These are phyloP conservation scores for Ectropis grisescens DNA, from an alignment of 1,140 invertebrate genomes.

Conservation along the genomic window DNA sequence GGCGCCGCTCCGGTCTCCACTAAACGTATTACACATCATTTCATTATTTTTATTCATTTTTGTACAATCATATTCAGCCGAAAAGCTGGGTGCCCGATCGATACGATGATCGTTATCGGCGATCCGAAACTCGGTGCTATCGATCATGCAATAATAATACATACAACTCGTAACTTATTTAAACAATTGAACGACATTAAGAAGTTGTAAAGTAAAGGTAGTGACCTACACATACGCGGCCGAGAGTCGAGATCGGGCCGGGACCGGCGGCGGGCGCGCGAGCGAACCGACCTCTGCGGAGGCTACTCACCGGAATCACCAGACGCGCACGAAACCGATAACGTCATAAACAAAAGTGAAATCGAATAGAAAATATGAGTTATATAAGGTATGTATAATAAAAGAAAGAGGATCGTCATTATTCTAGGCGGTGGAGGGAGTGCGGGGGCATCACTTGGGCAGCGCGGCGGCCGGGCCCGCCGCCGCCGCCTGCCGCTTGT, in stretches of 20 bases:
- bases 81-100: constrained; percentile 56
- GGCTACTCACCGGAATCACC: constrained; percentile 14
- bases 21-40: constrained; percentile 49
- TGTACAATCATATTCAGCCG: constrained; percentile 61
- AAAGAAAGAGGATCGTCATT: constrained; percentile 48
- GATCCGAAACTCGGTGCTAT: constrained; percentile 54
- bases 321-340: constrained; percentile 44
- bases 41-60: constrained; percentile 58
- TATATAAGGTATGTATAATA: too few species aligned
- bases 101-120: constrained; percentile 54
- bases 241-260: too few species aligned
- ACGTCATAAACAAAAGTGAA: constrained; percentile 62
- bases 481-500: constrained; percentile 37
- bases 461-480: constrained; percentile 9
- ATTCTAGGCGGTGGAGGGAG: constrained; percentile 29
- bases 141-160: constrained; percentile 58
- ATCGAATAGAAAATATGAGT: constrained; percentile 62
- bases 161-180: constrained; percentile 66
- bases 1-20: constrained; percentile 20
- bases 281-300: constrained; percentile 8
- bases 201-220: constrained; percentile 62
- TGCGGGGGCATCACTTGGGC: constrained; percentile 31
- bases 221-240: constrained; percentile 47
- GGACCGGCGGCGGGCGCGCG: constrained; percentile 9
- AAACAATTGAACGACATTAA: constrained; percentile 68